phyloP scores from a whole-genome alignment of 2,113 vertebrate species.

The Aldabrachelys gigantea region DNA sequence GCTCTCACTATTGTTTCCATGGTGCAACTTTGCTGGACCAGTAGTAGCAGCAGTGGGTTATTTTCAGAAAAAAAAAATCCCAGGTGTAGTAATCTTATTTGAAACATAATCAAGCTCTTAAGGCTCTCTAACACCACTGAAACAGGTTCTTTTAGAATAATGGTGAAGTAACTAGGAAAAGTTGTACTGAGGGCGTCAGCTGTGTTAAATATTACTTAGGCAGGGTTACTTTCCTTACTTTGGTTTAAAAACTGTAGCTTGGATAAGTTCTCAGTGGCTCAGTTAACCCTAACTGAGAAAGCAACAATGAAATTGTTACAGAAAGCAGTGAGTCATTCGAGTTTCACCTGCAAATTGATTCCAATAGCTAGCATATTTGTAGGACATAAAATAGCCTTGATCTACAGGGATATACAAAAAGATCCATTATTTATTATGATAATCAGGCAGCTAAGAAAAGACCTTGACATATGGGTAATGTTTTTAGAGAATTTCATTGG shows the following conservation, averaged over 20 bases:
- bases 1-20: not conserved
- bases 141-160: not conserved
- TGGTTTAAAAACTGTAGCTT: not conserved
- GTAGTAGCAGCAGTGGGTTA: not conserved
- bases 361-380: conserved; percentile 11
- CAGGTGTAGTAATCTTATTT: not conserved
- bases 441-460: conserved; percentile 42
- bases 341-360: not conserved
- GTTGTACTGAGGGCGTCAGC: not conserved
- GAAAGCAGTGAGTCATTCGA: not conserved
- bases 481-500: conserved; percentile 41
- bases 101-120: not conserved
- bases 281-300: not conserved
- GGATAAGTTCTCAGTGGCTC: not conserved
- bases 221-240: not conserved
- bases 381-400: not conserved
- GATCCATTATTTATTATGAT: conserved; percentile 49
- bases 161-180: not conserved
- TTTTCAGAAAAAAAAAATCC: not conserved
- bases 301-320: not conserved
- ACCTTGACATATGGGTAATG: conserved; percentile 58
- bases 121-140: not conserved
- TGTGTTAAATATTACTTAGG: not conserved
- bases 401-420: conserved; percentile 22
- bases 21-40: not conserved